phyloP scores from a whole-genome alignment of 1,140 invertebrate genomes.

The Parasteatoda tepidariorum region DNA sequence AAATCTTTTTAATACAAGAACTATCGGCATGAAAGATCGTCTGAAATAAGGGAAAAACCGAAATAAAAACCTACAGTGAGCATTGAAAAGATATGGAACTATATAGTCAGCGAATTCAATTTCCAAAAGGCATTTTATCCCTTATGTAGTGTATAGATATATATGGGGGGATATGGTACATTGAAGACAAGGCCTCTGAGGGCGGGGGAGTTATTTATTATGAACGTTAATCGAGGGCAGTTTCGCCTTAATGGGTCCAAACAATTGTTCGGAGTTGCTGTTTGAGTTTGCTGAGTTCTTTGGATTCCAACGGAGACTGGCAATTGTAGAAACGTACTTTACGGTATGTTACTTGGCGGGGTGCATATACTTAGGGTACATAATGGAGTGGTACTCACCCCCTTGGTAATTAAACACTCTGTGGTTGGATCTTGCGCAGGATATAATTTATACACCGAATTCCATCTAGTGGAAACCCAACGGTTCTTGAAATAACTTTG shows the following conservation, averaged over 20 bases:
- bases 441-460: no score
- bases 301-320: background rate
- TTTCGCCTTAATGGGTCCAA: background rate
- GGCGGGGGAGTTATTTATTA: background rate
- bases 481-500: no score
- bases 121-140: background rate
- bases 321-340: background rate
- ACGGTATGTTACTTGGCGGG: background rate
- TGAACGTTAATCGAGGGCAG: background rate
- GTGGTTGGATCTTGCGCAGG: background rate
- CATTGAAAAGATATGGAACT: background rate
- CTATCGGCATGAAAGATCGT: background rate
- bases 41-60: background rate
- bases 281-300: background rate
- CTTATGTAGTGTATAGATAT: background rate
- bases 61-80: background rate
- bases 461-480: no score
- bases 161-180: background rate
- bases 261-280: background rate
- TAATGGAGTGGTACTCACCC: background rate
- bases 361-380: background rate
- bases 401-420: background rate
- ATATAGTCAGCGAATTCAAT: background rate
- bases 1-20: background rate
- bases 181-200: background rate